Conservation (phyloP, 1,140 invertebrate species). For the Bicyclus anynana region DNA sequence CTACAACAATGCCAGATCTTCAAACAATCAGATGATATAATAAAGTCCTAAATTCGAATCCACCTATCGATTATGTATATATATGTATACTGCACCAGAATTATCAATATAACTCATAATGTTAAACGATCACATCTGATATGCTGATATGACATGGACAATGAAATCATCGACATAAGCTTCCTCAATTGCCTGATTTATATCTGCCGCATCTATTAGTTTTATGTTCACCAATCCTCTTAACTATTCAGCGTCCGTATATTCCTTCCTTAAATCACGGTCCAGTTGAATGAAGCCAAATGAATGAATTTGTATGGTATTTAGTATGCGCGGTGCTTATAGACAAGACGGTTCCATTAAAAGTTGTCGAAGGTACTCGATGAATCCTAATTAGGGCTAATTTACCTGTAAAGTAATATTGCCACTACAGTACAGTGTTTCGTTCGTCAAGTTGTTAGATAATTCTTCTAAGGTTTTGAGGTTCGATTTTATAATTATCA, state of each 20-base stretch:
- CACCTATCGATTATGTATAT: no score
- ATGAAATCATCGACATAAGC: no score
- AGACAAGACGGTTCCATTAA: constrained; percentile 18
- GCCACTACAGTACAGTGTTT: background rate
- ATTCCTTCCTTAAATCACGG: constrained; percentile 18
- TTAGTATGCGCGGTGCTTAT: constrained; percentile 22
- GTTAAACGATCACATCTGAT: no score
- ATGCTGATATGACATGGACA: no score
- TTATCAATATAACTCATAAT: no score
- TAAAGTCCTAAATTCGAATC: no score
- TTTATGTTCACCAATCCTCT: background rate
- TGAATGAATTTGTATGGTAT: constrained; percentile 25
- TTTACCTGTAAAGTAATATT: constrained; percentile 2
- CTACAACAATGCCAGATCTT: no score
- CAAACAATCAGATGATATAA: no score
- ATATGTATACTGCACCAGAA: no score
- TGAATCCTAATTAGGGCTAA: constrained; percentile 14
- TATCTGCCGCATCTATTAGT: background rate
- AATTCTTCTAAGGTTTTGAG: no score
- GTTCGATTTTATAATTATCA: background rate
- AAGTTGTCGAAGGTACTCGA: constrained; percentile 12
- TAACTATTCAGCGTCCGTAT: constrained; percentile 12
- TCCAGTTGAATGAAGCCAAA: constrained; percentile 23
- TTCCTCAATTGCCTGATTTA: no score
- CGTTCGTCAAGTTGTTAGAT: no score